phyloP scores from a whole-genome alignment of 2,113 vertebrate species.

The Suncus etruscus region DNA sequence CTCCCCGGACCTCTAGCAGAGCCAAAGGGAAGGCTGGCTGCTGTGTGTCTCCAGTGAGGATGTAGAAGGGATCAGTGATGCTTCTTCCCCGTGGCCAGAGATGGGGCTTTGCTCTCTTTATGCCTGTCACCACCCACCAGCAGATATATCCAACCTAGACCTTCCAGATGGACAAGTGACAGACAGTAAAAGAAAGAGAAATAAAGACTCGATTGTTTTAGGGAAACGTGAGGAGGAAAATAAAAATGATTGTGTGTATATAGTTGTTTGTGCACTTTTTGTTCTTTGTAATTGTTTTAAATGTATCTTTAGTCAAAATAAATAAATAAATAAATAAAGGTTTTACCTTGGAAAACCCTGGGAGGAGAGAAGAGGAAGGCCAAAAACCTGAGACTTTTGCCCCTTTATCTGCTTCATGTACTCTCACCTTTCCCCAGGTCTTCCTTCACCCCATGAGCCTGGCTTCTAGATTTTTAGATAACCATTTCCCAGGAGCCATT shows the following conservation, averaged over 20 bases:
- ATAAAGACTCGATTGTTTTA: constrained; percentile 59
- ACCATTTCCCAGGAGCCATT: constrained; percentile 82
- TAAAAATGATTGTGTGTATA: background rate
- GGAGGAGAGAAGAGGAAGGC: constrained; percentile 2
- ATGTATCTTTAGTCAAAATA: constrained; percentile 47
- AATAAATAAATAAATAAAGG: constrained; percentile 66
- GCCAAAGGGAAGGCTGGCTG: constrained; percentile 39
- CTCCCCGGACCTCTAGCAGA: background rate
- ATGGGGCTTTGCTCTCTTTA: background rate
- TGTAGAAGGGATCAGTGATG: background rate
- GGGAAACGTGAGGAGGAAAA: constrained; percentile 32
- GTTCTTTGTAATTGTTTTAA: constrained; percentile 81
- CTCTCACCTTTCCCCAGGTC: constrained; percentile 68
- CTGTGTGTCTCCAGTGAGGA: constrained; percentile 7
- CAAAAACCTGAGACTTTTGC: constrained; percentile 73
- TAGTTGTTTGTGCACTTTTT: no score
- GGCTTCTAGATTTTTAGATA: constrained; percentile 73
- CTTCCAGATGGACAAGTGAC: constrained; percentile 43
- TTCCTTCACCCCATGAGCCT: constrained; percentile 59
- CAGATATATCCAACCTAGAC: constrained; percentile 14
- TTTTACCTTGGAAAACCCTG: constrained; percentile 80
- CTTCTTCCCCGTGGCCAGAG: constrained; percentile 11
- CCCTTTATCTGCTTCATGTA: constrained; percentile 67
- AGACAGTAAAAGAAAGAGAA: constrained; percentile 14
- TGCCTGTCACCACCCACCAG: constrained; percentile 61